Evolutionary conservation across 2,113 vertebrate species (phyloP).

Genomic region (Oreochromis niloticus): DNA sequence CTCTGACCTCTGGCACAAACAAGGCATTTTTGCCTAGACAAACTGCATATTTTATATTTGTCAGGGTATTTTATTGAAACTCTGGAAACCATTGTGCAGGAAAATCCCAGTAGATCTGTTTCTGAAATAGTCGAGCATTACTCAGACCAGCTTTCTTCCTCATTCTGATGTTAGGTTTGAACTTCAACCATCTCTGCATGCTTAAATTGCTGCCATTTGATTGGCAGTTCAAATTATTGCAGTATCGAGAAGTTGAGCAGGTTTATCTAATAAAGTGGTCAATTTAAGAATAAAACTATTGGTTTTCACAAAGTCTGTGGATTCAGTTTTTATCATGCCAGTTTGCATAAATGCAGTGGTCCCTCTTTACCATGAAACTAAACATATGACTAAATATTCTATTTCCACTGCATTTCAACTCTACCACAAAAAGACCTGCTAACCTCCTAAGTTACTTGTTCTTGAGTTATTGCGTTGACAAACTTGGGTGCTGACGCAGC

Average conservation of each 20-base stretch:
- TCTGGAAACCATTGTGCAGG: neutral
- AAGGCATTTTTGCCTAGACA: neutral
- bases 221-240: neutral
- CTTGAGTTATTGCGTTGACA: too few species aligned
- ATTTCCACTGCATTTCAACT: neutral
- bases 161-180: neutral
- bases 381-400: neutral
- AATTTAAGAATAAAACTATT: neutral
- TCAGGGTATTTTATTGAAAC: neutral
- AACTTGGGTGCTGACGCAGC: too few species aligned
- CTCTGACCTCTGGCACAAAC: neutral
- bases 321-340: neutral
- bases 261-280: neutral
- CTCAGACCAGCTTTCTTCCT: neutral
- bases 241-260: neutral
- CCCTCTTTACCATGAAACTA: neutral
- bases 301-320: neutral
- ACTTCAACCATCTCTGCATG: neutral
- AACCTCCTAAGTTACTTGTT: too few species aligned
- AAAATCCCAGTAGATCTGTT: neutral
- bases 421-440: neutral
- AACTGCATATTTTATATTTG: neutral
- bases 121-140: neutral
- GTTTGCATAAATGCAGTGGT: neutral
- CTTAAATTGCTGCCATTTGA: neutral